A percentile compares a stretch with the other conserved stretches of the same genome.
Conservation (phyloP, 1,140 invertebrate species). For the Mya arenaria region DNA sequence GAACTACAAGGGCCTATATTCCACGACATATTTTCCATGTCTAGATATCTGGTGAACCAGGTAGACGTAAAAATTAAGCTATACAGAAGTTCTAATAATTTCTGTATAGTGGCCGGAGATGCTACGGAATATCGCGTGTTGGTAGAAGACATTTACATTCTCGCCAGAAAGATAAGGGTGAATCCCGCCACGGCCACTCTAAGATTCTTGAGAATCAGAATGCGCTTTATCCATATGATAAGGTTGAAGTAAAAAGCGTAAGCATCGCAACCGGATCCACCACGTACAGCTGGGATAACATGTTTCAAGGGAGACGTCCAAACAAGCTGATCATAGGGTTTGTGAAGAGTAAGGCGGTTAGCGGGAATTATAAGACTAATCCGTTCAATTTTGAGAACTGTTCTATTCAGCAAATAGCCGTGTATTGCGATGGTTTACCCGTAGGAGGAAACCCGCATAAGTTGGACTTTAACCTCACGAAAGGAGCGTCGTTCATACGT, state of each 20-base stretch:
- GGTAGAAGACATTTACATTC: constrained; percentile 31
- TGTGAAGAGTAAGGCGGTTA: constrained; percentile 30
- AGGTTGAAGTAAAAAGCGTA: not conserved
- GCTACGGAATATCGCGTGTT: constrained; percentile 2
- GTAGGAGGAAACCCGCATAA: constrained; percentile 28
- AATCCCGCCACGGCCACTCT: constrained; percentile 11
- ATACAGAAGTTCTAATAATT: not conserved
- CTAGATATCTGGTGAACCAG: constrained; percentile 40
- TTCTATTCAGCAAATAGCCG: constrained; percentile 12
- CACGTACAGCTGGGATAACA: constrained; percentile 13
- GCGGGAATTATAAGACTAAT: constrained; percentile 26
- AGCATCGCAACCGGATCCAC: constrained; percentile 28
- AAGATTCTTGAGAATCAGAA: constrained; percentile 21
- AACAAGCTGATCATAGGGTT: constrained; percentile 13
- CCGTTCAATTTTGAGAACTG: constrained; percentile 31
- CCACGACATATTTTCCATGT: constrained; percentile 33
- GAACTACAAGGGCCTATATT: constrained; percentile 48
- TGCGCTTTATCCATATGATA: constrained; percentile 33
- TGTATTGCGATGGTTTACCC: constrained; percentile 23
- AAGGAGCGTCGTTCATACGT: not conserved
- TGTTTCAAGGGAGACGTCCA: constrained; percentile 30
- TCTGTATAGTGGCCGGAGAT: constrained; percentile 19
- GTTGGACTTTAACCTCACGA: constrained; percentile 17
- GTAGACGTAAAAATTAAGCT: constrained; percentile 32
- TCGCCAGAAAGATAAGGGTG: constrained; percentile 6